Evolutionary conservation across 1,140 invertebrate species (phyloP), one percentile per base, ranked within the genome.

Genomic region (Anagrus nilaparvatae): DNA sequence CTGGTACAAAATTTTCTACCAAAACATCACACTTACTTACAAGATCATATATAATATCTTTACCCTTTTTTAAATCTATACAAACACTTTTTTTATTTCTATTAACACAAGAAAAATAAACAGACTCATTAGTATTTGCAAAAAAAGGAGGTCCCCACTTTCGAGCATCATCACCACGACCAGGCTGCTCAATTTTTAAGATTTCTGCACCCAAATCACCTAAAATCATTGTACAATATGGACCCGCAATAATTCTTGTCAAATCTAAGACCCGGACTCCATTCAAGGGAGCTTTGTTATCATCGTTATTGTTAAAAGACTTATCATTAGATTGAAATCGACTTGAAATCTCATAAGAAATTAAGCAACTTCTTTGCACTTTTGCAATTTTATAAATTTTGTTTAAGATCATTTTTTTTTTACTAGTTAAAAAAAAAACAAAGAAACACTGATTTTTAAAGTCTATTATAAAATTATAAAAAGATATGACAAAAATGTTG

Each of bases 81-180:
- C 85, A 89, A 32, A 97, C 69, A 61, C 92, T 97, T 61, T 91
- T 89, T 64, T 99, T 99, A 61, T 97, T 98, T 47, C 95, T 78
- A 68, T 99, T 99, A 0, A 91, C 71, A 21, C 81, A 74, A 5
- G 87, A 55, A 63, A 92, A 97, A 58, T 97, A 98, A 40, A 79
- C 81, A 17, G 83, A 79, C 53, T 93, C 81, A 14, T 69, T 61
- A 17, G 78, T 80, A 9, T 75, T 75, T 16, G 73, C 59, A 29
- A 90, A 65, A 61, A 91, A 92, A 0, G 95, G 95, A 4, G 94
- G 93, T 0, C 89, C 90, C 91, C 93, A 98, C 35, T 78, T 78
- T 29, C 95, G 70, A 1, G 87, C 78, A 52, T 97, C 93, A 69
- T 97, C 94, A 2, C 92, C 92, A n/a, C 58, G 64, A 5, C 74